Evolutionary conservation across 2,113 vertebrate genomes (phyloP).

Genomic region (Tor tambroides): DNA sequence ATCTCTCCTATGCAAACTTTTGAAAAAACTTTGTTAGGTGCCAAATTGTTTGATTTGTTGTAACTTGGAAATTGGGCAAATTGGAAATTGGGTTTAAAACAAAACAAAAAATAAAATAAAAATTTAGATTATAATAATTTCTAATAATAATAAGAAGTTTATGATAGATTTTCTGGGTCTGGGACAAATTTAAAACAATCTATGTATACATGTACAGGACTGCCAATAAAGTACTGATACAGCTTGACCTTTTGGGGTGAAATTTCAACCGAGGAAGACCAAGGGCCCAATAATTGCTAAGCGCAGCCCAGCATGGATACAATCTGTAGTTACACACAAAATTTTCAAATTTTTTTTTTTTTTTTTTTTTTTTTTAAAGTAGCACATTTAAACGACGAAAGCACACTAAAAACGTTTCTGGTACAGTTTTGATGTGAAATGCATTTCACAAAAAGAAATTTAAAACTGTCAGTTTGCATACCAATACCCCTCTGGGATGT

Average conservation of each 20-base stretch:
- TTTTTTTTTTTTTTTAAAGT: neutral
- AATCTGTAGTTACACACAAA: neutral
- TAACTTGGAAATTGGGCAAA: neutral
- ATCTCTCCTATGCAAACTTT: neutral
- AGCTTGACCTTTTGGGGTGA: neutral
- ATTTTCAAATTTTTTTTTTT: neutral
- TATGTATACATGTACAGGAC: neutral
- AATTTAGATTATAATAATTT: neutral
- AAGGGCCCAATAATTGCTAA: neutral
- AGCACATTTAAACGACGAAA: neutral
- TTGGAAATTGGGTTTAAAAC: neutral
- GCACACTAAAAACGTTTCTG: neutral
- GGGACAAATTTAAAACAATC: neutral
- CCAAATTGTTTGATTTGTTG: neutral
- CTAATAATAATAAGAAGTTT: too few species aligned
- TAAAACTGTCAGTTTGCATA: neutral
- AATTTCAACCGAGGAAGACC: neutral
- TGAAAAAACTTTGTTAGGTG: neutral
- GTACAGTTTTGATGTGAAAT: neutral
- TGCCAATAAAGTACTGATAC: neutral
- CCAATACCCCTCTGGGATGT: neutral
- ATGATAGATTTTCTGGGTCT: neutral
- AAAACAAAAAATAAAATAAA: neutral
- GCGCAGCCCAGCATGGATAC: too few species aligned
- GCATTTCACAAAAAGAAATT: neutral